Percentiles rank a stretch among this genome's conserved stretches.
Conservation (phyloP, 2,113 vertebrate species). For the Eidolon helvum region DNA sequence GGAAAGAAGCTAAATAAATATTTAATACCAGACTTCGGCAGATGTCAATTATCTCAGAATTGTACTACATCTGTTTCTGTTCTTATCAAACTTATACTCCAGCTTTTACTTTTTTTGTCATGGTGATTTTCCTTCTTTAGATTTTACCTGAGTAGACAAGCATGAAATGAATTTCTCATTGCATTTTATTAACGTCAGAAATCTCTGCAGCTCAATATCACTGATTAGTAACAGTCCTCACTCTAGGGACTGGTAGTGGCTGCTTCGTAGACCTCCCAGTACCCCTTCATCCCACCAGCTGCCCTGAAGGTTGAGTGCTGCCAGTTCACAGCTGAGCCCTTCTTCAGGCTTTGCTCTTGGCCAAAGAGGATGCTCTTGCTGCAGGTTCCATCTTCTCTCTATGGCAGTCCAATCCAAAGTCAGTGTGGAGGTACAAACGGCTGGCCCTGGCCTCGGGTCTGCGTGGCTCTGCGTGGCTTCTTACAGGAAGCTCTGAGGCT, state of each 20-base stretch:
- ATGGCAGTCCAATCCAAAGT: too few species aligned
- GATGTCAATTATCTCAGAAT: not conserved
- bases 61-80: not conserved
- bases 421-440: not conserved
- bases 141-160: slow-evolving; percentile 64
- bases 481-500: not conserved
- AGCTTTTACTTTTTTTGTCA: not conserved
- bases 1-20: not conserved
- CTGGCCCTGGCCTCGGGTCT: not conserved
- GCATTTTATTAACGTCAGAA: slow-evolving; percentile 46
- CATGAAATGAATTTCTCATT: slow-evolving; percentile 65
- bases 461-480: not conserved
- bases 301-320: not conserved
- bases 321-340: not conserved
- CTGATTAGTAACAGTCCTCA: not conserved
- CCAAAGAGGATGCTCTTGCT: not conserved
- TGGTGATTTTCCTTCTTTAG: slow-evolving; percentile 21
- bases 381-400: not conserved
- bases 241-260: not conserved
- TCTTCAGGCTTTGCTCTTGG: not conserved
- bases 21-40: not conserved
- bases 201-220: not conserved
- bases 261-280: not conserved
- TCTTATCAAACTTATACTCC: not conserved
- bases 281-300: not conserved